phyloP scores from a whole-genome alignment of 2,888 invertebrate genomes.

The Cephus nigrinus region DNA sequence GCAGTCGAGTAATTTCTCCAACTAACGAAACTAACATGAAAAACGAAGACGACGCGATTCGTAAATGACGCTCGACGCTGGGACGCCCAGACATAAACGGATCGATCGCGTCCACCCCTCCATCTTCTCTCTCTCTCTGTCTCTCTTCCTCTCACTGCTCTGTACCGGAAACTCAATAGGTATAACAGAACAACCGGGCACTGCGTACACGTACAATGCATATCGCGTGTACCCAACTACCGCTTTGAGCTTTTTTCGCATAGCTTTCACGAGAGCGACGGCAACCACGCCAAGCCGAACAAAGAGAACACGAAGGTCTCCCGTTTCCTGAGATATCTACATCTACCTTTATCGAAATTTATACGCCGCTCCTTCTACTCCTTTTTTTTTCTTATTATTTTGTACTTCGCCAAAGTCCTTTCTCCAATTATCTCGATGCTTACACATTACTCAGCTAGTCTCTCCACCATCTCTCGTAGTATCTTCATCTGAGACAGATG shows the following conservation, averaged over 20 bases:
- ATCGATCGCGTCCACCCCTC: conserved; percentile 55
- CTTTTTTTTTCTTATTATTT: not conserved
- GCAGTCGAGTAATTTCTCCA: not conserved
- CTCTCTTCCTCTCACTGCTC: not conserved
- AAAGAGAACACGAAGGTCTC: not conserved
- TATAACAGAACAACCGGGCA: not conserved
- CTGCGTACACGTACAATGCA: not conserved
- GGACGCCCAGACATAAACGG: conserved; percentile 55
- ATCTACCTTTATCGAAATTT: not conserved
- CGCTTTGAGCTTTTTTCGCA: not conserved
- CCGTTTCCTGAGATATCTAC: not conserved
- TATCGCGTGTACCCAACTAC: not conserved
- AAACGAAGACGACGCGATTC: not conserved
- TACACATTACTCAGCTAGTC: not conserved
- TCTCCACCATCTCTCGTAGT: not conserved
- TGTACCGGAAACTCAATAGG: not conserved
- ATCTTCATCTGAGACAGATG: not conserved
- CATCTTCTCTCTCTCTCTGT: conserved; percentile 24
- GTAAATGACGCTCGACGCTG: conserved; percentile 35
- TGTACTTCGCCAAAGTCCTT: not conserved
- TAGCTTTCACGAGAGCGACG: not conserved
- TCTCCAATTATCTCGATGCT: not conserved
- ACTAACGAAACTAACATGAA: not conserved
- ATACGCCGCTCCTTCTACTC: not conserved
- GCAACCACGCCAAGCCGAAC: not conserved